These are phyloP conservation scores for Catostylus mosaicus DNA, from an alignment of 30 jellyfish, hydroid and myxozoan genomes.

Conservation along the genomic window DNA sequence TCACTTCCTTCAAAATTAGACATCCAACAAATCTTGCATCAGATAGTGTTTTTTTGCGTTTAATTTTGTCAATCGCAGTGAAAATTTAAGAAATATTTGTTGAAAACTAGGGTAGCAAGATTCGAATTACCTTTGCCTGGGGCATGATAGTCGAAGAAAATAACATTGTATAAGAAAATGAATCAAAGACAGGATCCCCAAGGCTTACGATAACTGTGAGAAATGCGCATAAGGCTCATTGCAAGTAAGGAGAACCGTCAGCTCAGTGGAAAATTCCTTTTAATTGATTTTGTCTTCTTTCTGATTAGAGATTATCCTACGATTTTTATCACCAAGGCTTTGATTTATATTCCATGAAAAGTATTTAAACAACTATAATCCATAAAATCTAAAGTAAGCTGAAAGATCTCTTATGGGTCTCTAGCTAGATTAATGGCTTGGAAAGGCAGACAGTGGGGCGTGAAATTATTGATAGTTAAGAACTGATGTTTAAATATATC, in stretches of 20 bases:
- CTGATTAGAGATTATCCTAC: constrained; percentile 12
- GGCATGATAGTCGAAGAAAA: too few species aligned
- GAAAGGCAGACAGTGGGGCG: constrained; percentile 13
- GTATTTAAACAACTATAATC: constrained; percentile 14
- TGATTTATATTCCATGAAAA: constrained; percentile 5
- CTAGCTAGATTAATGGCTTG: constrained; percentile 27
- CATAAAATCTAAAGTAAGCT: constrained; percentile 21
- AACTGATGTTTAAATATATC: constrained; percentile 3
- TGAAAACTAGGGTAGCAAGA: too few species aligned
- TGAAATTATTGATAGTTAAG: background rate
- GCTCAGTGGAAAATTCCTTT: background rate
- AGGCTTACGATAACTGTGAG: too few species aligned
- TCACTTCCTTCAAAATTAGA: too few species aligned
- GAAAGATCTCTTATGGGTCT: background rate
- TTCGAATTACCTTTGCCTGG: too few species aligned
- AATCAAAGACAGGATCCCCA: too few species aligned
- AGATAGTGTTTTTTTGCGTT: too few species aligned
- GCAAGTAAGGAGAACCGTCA: background rate
- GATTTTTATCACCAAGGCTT: background rate
- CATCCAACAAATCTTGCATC: too few species aligned
- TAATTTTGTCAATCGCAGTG: too few species aligned
- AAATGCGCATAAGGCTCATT: background rate
- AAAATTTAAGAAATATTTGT: too few species aligned
- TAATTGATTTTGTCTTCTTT: constrained; percentile 1
- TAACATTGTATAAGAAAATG: too few species aligned